These are phyloP conservation scores for Penaeus chinensis DNA, from an alignment of 1,140 invertebrate species.

Conservation along the genomic window DNA sequence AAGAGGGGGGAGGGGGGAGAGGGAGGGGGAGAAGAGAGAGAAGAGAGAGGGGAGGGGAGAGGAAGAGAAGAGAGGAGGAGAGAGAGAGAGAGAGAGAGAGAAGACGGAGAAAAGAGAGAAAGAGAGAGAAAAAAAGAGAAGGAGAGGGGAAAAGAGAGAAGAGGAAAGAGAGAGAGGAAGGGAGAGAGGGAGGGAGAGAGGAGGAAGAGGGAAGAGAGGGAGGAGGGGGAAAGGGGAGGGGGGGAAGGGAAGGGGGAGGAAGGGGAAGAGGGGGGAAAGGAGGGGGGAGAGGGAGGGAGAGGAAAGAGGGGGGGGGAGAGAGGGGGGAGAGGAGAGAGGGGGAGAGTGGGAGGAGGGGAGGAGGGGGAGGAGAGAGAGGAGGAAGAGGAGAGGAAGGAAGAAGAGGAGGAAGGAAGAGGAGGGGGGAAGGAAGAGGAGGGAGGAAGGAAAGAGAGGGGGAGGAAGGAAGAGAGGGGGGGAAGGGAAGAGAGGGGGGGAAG, in stretches of 20 bases:
- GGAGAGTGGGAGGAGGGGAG: neutral
- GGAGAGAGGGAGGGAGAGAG: neutral
- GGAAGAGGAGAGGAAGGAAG: neutral
- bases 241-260: neutral
- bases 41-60: neutral
- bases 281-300: neutral
- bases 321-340: neutral
- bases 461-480: neutral
- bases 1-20: neutral
- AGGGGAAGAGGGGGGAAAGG: neutral
- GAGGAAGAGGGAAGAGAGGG: neutral
- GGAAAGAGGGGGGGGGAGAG: neutral
- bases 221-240: neutral
- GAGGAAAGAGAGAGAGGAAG: neutral
- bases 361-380: neutral
- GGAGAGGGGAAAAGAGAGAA: neutral
- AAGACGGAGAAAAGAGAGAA: neutral
- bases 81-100: neutral
- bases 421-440: neutral
- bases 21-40: slow-evolving; percentile 5
- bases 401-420: neutral
- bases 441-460: neutral
- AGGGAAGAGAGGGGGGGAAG: neutral
- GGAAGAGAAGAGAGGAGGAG: neutral
- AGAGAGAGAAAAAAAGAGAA: neutral